Evolutionary conservation across 2,888 invertebrate genomes (phyloP).

Genomic region (Chaitophorus viminalis): DNA sequence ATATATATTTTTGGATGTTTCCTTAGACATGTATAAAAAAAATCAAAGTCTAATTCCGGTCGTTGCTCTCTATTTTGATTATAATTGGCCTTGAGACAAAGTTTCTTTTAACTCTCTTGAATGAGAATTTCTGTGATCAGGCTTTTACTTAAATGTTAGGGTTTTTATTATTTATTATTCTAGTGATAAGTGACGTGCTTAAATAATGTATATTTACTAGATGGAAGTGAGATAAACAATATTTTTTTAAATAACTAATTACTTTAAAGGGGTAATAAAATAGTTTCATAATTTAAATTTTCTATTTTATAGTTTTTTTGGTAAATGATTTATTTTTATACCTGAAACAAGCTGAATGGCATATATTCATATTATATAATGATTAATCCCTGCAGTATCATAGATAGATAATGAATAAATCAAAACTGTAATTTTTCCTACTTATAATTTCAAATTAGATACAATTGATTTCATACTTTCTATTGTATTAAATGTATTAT

Average conservation of each 20-base stretch:
- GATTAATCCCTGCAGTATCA: too few species aligned
- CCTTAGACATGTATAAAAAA: constrained; percentile 8
- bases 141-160: neutral
- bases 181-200: neutral
- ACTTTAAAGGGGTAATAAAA: neutral
- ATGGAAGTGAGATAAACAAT: neutral
- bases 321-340: too few species aligned
- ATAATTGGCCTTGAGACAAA: constrained; percentile 50
- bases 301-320: too few species aligned
- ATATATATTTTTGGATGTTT: constrained; percentile 19
- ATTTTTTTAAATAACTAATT: neutral
- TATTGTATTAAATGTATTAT: too few species aligned
- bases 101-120: constrained; percentile 20
- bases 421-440: too few species aligned
- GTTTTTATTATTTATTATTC: neutral
- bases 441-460: too few species aligned
- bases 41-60: constrained; percentile 3
- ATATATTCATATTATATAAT: too few species aligned
- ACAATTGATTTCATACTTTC: too few species aligned
- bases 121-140: neutral
- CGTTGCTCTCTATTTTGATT: constrained; percentile 39
- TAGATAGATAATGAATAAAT: too few species aligned
- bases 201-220: neutral
- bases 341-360: too few species aligned
- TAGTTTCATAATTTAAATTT: neutral